A percentile compares a stretch with the other conserved stretches of the same genome.
These are phyloP conservation scores for Palloptera scutellata DNA, from an alignment of 2,888 invertebrate species.

Conservation along the genomic window DNA sequence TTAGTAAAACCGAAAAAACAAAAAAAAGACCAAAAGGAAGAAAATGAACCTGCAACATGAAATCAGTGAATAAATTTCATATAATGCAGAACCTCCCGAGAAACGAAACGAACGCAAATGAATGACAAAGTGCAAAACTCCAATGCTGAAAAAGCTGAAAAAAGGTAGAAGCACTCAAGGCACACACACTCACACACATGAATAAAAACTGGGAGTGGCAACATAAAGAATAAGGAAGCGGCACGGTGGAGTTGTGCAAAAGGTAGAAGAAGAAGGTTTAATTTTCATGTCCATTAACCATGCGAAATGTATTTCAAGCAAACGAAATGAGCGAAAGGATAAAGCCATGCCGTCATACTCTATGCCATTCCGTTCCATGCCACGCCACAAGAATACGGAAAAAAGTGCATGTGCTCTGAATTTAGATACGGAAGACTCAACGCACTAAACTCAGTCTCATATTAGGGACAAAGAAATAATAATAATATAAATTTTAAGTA, in stretches of 20 bases:
- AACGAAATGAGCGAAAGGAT: slow-evolving; percentile 15
- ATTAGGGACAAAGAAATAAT: slow-evolving; percentile 20
- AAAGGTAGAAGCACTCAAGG: neutral
- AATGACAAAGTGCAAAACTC: slow-evolving; percentile 38
- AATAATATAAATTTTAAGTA: slow-evolving; percentile 29
- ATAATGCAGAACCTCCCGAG: too few relatives aligned
- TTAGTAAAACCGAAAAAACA: slow-evolving; percentile 37
- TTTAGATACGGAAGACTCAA: slow-evolving; percentile 40
- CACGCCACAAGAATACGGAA: neutral
- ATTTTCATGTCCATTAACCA: slow-evolving; percentile 60
- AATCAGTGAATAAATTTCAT: too few relatives aligned
- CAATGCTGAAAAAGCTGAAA: neutral
- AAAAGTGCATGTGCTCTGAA: slow-evolving; percentile 39
- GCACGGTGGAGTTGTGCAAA: neutral
- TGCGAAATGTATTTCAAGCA: slow-evolving; percentile 45
- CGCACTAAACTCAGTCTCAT: slow-evolving; percentile 41
- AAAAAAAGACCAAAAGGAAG: too few relatives aligned
- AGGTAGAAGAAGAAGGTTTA: slow-evolving; percentile 39
- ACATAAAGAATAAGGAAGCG: slow-evolving; percentile 2
- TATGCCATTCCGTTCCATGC: too few relatives aligned
- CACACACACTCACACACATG: neutral
- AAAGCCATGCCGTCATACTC: neutral
- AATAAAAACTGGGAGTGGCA: neutral
- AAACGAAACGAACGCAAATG: slow-evolving; percentile 12
- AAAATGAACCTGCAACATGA: too few relatives aligned